Evolutionary conservation across 2,113 vertebrate genomes (phyloP), one percentile per base, ranked within the genome.

Genomic region (Trichechus manatus): DNA sequence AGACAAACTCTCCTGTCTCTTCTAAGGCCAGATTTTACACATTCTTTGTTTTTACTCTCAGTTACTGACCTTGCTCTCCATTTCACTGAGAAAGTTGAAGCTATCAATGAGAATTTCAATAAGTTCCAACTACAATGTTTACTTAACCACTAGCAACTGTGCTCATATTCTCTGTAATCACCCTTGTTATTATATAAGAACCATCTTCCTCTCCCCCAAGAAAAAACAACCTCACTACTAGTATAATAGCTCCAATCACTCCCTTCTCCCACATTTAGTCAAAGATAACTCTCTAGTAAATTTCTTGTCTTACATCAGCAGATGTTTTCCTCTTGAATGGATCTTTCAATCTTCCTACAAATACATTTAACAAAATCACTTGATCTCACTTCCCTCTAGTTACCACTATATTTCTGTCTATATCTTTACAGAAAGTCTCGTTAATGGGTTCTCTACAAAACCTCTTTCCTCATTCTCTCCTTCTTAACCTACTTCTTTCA

Each of bases 211-310:
- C 68, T 14, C 5, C 29, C 29, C 29, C 66, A 74, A 29, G 27
- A 74, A 64, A 66, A 39, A 33, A 5, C 3, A 81, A 42, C 5
- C 19, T 95, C 17, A 63, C 15, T 23, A 42, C 11, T 78, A 44
- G 9, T 27, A 89, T 0, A 47, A 25, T 50, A 9, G 1, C 4
- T 44, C 29, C 5, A 39, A 59, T 50, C 20, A 72, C 10, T 50
- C n/a, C 5, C 1, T 14, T 2, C 2, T n/a, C 1, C 6, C 0
- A 9, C 19, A 11, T 31, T 61, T 81, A 89, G 74, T 68, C 11
- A 89, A 85, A 72, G 25, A 19, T 50, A n/a, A 59, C 2, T n/a
- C 1, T 80, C 20, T 53, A 80, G 53, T 2, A 50, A 29, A 72
- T 84, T 4, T 42, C 5, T 86, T 79, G 8, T 78, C 47, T 84